Percentiles rank a stretch among this genome's conserved stretches.
Conservation (phyloP, 2,797 vertebrate species). For the Helicolenus hilgendorfi region DNA sequence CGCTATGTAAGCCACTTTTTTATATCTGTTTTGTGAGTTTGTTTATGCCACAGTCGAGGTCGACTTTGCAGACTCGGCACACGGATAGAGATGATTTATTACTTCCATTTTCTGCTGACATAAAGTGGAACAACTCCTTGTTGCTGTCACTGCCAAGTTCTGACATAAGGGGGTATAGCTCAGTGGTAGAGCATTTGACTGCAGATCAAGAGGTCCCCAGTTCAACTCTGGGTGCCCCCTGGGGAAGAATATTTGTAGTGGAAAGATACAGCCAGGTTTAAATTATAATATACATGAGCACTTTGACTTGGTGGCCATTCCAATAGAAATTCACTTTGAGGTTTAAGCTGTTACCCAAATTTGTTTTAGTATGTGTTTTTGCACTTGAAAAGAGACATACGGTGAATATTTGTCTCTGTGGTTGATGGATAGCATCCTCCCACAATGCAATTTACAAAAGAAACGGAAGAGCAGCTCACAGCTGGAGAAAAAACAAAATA, state of each 20-base stretch:
- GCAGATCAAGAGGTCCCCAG: slow-evolving; percentile 69
- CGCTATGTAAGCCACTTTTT: not conserved
- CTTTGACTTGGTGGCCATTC: not conserved
- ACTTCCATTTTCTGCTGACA: slow-evolving; percentile 31
- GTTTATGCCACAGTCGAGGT: not conserved
- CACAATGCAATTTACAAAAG: not conserved
- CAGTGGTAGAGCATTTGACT: slow-evolving; percentile 79
- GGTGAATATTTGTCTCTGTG: not conserved
- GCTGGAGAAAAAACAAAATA: not conserved
- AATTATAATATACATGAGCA: not conserved
- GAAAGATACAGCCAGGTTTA: too few species aligned
- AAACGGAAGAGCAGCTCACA: not conserved
- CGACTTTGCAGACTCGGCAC: slow-evolving; percentile 40
- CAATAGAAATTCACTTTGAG: not conserved
- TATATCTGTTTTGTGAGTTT: slow-evolving; percentile 18
- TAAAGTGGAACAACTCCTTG: not conserved
- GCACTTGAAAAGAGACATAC: not conserved
- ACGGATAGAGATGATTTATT: slow-evolving; percentile 41
- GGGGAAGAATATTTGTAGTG: not conserved
- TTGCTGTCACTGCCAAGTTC: not conserved
- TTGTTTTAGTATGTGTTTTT: not conserved
- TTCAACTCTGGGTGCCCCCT: slow-evolving; percentile 25
- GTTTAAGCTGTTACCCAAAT: not conserved
- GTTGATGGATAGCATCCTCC: not conserved
- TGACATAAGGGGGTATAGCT: slow-evolving; percentile 67